Conservation (phyloP, 1,140 invertebrate genomes). For the Papilio polyxenes region DNA sequence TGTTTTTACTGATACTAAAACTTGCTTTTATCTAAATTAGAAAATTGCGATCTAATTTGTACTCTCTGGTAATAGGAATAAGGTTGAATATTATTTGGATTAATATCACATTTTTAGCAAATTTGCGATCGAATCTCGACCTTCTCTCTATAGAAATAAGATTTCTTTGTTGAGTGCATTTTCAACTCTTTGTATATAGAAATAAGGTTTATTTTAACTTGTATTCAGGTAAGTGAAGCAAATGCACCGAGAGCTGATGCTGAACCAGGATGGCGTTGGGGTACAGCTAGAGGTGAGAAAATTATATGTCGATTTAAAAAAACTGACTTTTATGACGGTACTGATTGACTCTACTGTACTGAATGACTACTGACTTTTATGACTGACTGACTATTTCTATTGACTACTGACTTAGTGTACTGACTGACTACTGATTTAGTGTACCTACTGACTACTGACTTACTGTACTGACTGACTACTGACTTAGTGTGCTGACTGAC, state of each 20-base stretch:
- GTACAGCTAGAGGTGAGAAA: slow-evolving; percentile 88
- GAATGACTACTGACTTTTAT: no score
- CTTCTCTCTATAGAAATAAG: not conserved
- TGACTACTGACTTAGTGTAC: no score
- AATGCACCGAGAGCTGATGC: slow-evolving; percentile 91
- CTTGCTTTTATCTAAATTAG: not conserved
- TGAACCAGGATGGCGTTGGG: slow-evolving; percentile 98
- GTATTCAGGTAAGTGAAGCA: slow-evolving; percentile 61
- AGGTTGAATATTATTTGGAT: not conserved
- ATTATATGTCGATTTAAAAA: not conserved
- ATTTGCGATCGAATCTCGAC: not conserved
- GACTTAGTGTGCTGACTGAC: not conserved
- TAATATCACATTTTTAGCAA: not conserved
- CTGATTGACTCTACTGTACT: no score
- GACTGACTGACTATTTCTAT: no score
- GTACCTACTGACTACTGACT: no score
- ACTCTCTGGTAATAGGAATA: not conserved
- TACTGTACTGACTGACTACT: not conserved
- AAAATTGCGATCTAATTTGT: not conserved
- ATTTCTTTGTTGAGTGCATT: not conserved
- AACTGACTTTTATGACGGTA: not conserved
- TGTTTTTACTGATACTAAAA: not conserved
- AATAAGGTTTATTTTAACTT: not conserved
- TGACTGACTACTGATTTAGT: no score
- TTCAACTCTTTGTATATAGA: not conserved